Conservation (phyloP, 2,888 invertebrate genomes). For the Cecidostiba fungosa region DNA sequence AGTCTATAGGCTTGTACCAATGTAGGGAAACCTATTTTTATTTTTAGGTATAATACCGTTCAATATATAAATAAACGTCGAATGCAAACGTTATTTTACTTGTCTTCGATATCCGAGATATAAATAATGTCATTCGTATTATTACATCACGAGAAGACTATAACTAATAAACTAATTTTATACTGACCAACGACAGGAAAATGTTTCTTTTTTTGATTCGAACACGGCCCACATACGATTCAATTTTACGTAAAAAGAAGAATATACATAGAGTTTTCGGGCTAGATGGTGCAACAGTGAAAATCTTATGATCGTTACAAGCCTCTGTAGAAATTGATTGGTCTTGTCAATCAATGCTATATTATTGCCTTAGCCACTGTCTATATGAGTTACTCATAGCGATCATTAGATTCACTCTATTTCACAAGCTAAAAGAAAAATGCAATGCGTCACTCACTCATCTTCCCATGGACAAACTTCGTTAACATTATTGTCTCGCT, state of each 20-base stretch:
- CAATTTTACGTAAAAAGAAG: too few species aligned
- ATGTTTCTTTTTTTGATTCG: too few species aligned
- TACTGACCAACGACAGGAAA: background rate
- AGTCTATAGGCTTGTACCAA: background rate
- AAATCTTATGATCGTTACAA: too few species aligned
- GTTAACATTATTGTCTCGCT: conserved; percentile 84
- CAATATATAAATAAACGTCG: background rate
- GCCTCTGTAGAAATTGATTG: too few species aligned
- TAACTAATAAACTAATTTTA: background rate
- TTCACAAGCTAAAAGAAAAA: background rate
- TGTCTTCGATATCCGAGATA: background rate
- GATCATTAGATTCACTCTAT: too few species aligned
- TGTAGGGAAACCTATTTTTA: background rate
- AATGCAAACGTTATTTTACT: background rate
- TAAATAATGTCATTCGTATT: background rate
- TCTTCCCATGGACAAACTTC: conserved; percentile 98
- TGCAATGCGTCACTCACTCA: conserved; percentile 87
- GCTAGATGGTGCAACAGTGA: too few species aligned
- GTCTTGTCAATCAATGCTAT: too few species aligned
- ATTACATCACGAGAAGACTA: background rate
- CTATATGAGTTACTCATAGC: too few species aligned
- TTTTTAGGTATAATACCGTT: background rate
- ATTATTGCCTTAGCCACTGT: too few species aligned
- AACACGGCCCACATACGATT: too few species aligned
- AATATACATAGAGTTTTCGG: too few species aligned